Evolutionary conservation across 2,113 vertebrate species (phyloP).

Genomic region (Tiliqua scincoides): DNA sequence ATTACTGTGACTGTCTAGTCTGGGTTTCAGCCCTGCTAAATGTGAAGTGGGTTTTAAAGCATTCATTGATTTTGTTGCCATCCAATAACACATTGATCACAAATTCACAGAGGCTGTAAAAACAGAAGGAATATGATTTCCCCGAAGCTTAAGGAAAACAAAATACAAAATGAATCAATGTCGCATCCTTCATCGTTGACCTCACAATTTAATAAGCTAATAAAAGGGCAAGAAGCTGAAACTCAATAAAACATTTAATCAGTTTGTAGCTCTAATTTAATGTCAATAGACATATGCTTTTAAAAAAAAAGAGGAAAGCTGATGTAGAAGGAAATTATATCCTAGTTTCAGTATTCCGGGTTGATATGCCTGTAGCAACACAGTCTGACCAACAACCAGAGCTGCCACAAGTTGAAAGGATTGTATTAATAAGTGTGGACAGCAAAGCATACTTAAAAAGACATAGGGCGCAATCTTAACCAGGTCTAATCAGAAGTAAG

Average conservation of each 20-base stretch:
- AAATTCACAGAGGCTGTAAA: background rate
- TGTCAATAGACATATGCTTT: background rate
- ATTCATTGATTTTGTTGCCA: background rate
- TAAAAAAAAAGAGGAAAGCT: background rate
- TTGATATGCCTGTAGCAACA: background rate
- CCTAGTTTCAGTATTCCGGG: background rate
- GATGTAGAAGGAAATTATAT: too few relatives aligned
- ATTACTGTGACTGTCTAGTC: background rate
- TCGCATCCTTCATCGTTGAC: background rate
- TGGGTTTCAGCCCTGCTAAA: background rate
- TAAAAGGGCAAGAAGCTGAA: background rate
- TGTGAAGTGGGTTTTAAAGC: background rate
- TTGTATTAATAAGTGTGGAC: background rate
- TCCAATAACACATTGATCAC: background rate
- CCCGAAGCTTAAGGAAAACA: background rate
- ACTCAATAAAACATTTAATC: constrained; percentile 13
- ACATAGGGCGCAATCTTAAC: too few relatives aligned
- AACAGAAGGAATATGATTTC: background rate
- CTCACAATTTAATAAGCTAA: background rate
- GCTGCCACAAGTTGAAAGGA: background rate
- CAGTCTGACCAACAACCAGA: background rate
- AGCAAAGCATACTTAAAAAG: background rate
- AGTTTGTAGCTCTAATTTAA: background rate
- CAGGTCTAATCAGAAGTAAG: too few relatives aligned
- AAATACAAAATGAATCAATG: background rate